Conservation (phyloP, 2,888 invertebrate genomes). For the Penaeus monodon region DNA sequence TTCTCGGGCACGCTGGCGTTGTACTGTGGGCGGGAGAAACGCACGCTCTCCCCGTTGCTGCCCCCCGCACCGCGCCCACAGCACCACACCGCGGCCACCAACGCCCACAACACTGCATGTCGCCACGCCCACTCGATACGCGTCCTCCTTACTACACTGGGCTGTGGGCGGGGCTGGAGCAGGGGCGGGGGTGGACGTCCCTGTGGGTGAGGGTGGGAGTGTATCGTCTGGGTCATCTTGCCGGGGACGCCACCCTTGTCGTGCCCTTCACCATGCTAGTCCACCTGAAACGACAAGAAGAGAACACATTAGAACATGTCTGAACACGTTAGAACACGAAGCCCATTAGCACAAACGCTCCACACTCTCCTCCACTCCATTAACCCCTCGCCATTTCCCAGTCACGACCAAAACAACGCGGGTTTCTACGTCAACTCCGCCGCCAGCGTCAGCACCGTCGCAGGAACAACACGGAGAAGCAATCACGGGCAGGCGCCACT, state of each 20-base stretch:
- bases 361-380: too few species aligned
- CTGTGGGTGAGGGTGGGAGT: conserved; percentile 24
- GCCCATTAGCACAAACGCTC: too few species aligned
- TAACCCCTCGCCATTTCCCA: too few species aligned
- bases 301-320: not conserved
- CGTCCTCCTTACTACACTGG: conserved; percentile 38
- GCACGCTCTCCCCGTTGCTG: conserved; percentile 69
- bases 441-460: too few species aligned
- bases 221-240: conserved; percentile 56
- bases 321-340: too few species aligned
- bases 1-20: conserved; percentile 94
- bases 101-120: conserved; percentile 28
- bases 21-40: conserved; percentile 82
- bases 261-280: conserved; percentile 56
- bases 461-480: too few species aligned
- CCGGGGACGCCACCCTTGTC: conserved; percentile 28
- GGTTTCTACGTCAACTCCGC: too few species aligned
- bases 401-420: too few species aligned
- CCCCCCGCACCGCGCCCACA: conserved; percentile 25
- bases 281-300: conserved; percentile 36
- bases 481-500: too few species aligned
- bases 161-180: conserved; percentile 30
- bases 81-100: conserved; percentile 5
- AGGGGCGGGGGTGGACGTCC: conserved; percentile 29
- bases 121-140: conserved; percentile 33